Percentiles rank a stretch among this genome's conserved stretches.
Evolutionary conservation across 2,888 invertebrate genomes (phyloP).

Genomic region (Lasioglossum figueresi): DNA sequence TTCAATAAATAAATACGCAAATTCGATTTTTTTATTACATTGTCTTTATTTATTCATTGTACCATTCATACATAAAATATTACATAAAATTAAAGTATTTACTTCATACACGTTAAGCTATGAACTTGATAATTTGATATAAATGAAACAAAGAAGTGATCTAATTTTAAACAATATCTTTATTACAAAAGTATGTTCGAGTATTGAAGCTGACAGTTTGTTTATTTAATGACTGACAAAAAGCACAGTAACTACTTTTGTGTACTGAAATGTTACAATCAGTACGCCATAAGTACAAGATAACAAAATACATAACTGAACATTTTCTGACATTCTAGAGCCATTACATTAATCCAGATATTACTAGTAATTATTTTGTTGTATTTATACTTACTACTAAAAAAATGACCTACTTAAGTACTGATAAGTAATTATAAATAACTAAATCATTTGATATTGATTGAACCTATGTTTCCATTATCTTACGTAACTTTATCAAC

Average conservation of each 20-base stretch:
- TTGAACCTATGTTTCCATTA: neutral
- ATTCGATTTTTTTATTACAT: too few species aligned
- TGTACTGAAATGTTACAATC: neutral
- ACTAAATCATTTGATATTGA: neutral
- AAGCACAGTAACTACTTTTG: neutral
- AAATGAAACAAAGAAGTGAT: neutral
- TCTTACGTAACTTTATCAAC: neutral
- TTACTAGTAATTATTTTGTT: neutral
- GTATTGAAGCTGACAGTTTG: conserved; percentile 13
- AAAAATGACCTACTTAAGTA: neutral
- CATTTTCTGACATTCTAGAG: neutral
- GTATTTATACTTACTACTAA: neutral
- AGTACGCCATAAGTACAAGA: neutral
- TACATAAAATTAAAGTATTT: neutral
- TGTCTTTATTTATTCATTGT: too few species aligned
- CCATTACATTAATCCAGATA: neutral
- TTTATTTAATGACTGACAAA: conserved; percentile 12
- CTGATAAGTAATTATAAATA: neutral
- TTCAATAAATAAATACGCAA: too few species aligned
- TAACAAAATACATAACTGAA: neutral
- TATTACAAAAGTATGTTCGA: conserved; percentile 26
- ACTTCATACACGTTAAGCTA: neutral
- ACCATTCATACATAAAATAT: too few species aligned
- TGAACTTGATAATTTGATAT: too few species aligned
- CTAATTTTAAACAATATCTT: conserved; percentile 5